Base-by-base conservation (phyloP, 1,140 invertebrate genomes). In the Holcopasites calliopsidis region DNA sequence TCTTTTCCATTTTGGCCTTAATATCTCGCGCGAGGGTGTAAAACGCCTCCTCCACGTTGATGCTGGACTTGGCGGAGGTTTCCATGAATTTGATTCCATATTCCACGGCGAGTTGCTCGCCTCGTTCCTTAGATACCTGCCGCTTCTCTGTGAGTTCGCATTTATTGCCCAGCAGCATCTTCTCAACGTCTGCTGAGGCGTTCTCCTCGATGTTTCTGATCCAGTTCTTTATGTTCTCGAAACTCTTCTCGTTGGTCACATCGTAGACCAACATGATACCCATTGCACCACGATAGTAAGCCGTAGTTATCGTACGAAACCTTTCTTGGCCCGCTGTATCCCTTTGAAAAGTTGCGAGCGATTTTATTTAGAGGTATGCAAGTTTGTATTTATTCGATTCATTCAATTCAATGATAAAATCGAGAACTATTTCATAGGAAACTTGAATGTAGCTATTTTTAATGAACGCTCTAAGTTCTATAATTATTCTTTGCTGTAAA, bases 181-280 rank as follows among this genome's bases (percentile, higher is more conserved):
- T 97, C 89, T 98, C 97, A 18, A 98, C 97, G 93, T 98, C 97
- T 38, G 97, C 95, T 38, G 97, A 97, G 26, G 97, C 97, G 92
- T 97, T 96, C 93, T 99, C 98, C 90, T 99, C 98, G 89, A 99
- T 99, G 92, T 99, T 99, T 88, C 98, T 93, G 84, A 99, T 96
- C 98, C 98, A 99, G 88, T 99, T 99, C 82, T 98, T 97, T 80
- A 99, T 99, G 91, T 99, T 99, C 90, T 99, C 98, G 92, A 99
- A 99, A 84, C 97, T 98, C 92, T 99, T 99, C 87, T 98, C 96
- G 92, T 99, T 98, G 60, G 98, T 99, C 79, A 99, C 98, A 90
- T 99, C 98, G 91, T 99, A 99, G 11, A 99, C 98, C 78, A 99
- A 93, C 97, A 99, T 99, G 55, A 99, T 99, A 71, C 98, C 98